Percentiles rank a stretch among this genome's conserved stretches.
These are phyloP conservation scores for Polydrusus cervinus DNA, from an alignment of 2,888 invertebrate species.

Conservation along the genomic window DNA sequence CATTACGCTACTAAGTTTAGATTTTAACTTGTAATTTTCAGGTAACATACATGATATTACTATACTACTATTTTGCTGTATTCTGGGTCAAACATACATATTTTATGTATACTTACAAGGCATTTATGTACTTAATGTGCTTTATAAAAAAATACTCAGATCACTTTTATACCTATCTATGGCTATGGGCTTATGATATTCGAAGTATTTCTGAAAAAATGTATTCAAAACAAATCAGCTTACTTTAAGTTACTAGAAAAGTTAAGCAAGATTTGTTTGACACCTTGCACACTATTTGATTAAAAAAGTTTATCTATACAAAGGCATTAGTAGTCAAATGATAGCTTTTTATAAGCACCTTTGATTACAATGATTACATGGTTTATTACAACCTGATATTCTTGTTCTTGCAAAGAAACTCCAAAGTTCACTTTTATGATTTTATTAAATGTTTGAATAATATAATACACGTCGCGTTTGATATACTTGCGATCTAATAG, in stretches of 20 bases:
- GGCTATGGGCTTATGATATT: too few species aligned
- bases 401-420: constrained; percentile 16
- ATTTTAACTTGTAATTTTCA: constrained; percentile 26
- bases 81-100: constrained; percentile 38
- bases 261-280: too few species aligned
- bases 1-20: constrained; percentile 27
- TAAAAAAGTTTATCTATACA: too few species aligned
- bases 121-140: constrained; percentile 15
- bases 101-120: constrained; percentile 28
- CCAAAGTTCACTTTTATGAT: constrained; percentile 14
- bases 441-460: constrained; percentile 19
- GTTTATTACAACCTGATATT: constrained; percentile 27
- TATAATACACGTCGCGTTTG: too few species aligned
- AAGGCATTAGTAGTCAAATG: too few species aligned
- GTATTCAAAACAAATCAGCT: too few species aligned
- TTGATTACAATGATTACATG: background rate
- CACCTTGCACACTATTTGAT: too few species aligned
- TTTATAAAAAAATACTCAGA: background rate
- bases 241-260: too few species aligned
- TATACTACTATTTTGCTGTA: constrained; percentile 16
- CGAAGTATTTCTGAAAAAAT: too few species aligned
- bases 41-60: constrained; percentile 29
- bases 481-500: too few species aligned
- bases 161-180: background rate
- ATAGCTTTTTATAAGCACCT: constrained; percentile 18